Evolutionary conservation across 2,797 vertebrate species (phyloP).

Genomic region (Parauchenoglanis punctatus): DNA sequence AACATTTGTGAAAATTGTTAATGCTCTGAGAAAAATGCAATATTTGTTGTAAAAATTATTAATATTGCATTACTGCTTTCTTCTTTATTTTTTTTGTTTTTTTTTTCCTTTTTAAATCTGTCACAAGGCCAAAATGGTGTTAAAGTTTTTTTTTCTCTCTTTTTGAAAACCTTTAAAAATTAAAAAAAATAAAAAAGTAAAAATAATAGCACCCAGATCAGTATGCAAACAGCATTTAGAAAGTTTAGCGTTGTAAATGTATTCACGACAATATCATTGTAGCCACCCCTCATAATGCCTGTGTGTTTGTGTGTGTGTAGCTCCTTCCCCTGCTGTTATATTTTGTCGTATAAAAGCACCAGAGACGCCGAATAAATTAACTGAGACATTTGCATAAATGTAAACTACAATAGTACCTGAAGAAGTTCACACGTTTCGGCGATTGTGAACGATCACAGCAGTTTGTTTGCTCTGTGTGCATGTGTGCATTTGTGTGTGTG

Average conservation of each 20-base stretch:
- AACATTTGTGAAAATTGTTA: slow-evolving; percentile 68
- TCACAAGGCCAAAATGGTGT: slow-evolving; percentile 84
- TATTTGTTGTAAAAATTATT: slow-evolving; percentile 20
- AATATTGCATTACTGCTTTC: slow-evolving; percentile 20
- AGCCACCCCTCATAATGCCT: slow-evolving; percentile 25
- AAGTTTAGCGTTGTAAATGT: slow-evolving; percentile 68
- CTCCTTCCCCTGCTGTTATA: slow-evolving; percentile 75
- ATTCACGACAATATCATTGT: slow-evolving; percentile 27
- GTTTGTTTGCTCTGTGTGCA: slow-evolving; percentile 61
- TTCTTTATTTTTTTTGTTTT: slow-evolving; percentile 58
- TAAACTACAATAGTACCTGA: slow-evolving; percentile 73
- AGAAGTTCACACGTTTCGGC: slow-evolving; percentile 76
- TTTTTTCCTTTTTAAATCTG: slow-evolving; percentile 68
- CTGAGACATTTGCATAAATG: slow-evolving; percentile 82
- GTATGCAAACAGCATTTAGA: slow-evolving; percentile 78
- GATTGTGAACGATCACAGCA: slow-evolving; percentile 55
- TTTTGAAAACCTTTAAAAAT: slow-evolving; percentile 62
- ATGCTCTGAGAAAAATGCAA: slow-evolving; percentile 63
- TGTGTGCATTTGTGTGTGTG: slow-evolving; percentile 47
- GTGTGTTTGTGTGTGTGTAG: slow-evolving; percentile 47
- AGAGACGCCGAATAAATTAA: slow-evolving; percentile 80
- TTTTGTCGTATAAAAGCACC: slow-evolving; percentile 76
- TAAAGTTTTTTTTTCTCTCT: slow-evolving; percentile 68
- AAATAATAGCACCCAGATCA: slow-evolving; percentile 77
- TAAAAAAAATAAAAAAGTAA: slow-evolving; percentile 63